Percentiles rank a stretch among this genome's conserved stretches.
Evolutionary conservation across 2,113 vertebrate species (phyloP).

Genomic region (Amblyornis subalaris): DNA sequence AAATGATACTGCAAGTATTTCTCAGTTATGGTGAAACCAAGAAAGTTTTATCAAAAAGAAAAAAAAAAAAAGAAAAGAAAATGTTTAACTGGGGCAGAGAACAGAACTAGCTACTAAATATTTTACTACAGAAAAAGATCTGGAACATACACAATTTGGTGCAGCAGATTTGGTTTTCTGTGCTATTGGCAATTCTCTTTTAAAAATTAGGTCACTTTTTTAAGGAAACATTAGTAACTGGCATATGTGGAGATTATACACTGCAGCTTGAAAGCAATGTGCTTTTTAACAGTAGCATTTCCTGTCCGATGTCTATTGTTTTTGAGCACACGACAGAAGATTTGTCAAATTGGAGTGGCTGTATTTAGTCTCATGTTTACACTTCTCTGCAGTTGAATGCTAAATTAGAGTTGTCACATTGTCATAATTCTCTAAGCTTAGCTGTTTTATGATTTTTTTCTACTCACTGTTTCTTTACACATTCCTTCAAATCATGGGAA

Average conservation of each 20-base stretch:
- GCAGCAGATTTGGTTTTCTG: neutral
- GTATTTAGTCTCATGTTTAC: neutral
- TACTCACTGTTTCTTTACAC: neutral
- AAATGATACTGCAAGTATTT: neutral
- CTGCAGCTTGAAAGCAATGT: neutral
- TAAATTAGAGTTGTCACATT: neutral
- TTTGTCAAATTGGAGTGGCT: neutral
- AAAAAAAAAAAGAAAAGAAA: neutral
- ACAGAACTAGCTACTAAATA: slow-evolving; percentile 1
- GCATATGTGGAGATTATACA: neutral
- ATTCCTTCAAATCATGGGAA: neutral
- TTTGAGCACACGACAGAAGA: neutral
- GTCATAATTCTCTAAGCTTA: neutral
- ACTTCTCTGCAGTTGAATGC: neutral
- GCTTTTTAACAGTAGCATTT: neutral
- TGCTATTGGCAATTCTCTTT: neutral
- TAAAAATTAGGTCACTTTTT: neutral
- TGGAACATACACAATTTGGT: neutral
- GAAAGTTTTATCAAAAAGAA: neutral
- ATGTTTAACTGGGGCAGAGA: neutral
- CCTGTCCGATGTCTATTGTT: neutral
- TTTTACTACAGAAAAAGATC: neutral
- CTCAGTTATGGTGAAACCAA: neutral
- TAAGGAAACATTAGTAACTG: neutral
- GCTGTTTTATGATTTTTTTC: neutral